phyloP scores from a whole-genome alignment of 2,113 vertebrate genomes.

The Sus scrofa region T2T-Sscrofa CM000812.6:22474501-22475000 shows the following conservation, averaged over 20 bases:
- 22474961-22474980: not conserved
- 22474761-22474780: not conserved
- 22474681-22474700: not conserved
- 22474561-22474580: not conserved
- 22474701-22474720: not conserved
- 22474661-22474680: not conserved
- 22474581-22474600: not conserved
- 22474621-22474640: not conserved
- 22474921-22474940: not conserved
- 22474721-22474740: not conserved
- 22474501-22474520: not conserved
- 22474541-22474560: not conserved
- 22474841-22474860: rapidly evolving
- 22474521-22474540: not conserved
- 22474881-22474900: not conserved
- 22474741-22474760: not conserved
- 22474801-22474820: not conserved
- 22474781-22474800: not conserved
- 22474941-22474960: not conserved
- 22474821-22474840: too few relatives aligned
- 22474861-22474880: not conserved
- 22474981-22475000: not conserved
- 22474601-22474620: not conserved
- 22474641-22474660: not conserved
- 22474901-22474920: not conserved